Percentiles rank a stretch among this genome's conserved stretches.
phyloP scores from a whole-genome alignment of 92 coral and sea anemone genomes.

The Zoanthus sansibaricus region DNA sequence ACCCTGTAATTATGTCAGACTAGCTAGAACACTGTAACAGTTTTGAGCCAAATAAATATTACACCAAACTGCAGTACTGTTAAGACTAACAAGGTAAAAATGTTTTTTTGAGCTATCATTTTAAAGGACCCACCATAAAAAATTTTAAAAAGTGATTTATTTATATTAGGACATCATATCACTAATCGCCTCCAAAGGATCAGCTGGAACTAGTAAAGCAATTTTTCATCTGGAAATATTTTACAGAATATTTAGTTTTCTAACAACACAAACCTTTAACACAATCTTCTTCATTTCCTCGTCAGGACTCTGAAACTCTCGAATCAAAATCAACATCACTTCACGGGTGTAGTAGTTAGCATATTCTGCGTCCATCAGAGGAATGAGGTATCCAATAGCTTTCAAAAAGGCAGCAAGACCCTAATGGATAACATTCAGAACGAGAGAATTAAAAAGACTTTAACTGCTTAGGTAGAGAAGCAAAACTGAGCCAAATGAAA shows the following conservation, averaged over 20 bases:
- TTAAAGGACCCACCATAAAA: too few relatives aligned
- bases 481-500: background rate
- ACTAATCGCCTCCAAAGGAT: too few relatives aligned
- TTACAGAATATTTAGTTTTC: background rate
- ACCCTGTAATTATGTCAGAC: too few relatives aligned
- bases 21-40: too few relatives aligned
- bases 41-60: too few relatives aligned
- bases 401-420: constrained; percentile 99
- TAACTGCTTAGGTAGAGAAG: background rate
- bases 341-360: constrained; percentile 99
- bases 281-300: constrained; percentile 99
- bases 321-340: constrained; percentile 99
- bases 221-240: background rate
- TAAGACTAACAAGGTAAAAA: too few relatives aligned
- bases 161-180: too few relatives aligned
- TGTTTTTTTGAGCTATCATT: too few relatives aligned
- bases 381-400: constrained; percentile 98
- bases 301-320: constrained; percentile 99
- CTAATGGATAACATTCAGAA: constrained; percentile 50
- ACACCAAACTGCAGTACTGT: too few relatives aligned
- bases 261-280: constrained; percentile 72
- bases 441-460: background rate
- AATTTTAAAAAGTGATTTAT: too few relatives aligned
- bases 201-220: background rate
- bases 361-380: constrained; percentile 99